Base-by-base conservation (phyloP, 2,797 vertebrate species). In the Gouania willdenowi region DNA sequence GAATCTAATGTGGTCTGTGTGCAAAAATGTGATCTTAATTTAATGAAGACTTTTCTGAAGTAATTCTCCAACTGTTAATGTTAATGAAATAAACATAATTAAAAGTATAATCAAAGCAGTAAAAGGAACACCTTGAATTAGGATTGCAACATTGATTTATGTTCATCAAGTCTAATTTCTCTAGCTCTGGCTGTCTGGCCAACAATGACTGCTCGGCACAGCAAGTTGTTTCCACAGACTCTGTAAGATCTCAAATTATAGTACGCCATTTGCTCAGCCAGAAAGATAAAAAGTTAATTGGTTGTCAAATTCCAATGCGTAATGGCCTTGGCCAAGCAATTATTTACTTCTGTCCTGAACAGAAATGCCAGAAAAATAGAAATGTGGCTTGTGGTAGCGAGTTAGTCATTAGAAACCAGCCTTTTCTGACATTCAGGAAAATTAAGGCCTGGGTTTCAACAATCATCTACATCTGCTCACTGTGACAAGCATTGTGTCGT, bases 101-200 rank as follows among this genome's bases (percentile, higher is more conserved):
- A n/a, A n/a, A n/a, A n/a, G n/a, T n/a, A n/a, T n/a, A n/a, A n/a
- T n/a, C n/a, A n/a, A n/a, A n/a, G n/a, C n/a, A n/a, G n/a, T n/a
- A n/a, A n/a, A n/a, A n/a, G n/a, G n/a, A n/a, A n/a, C n/a, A n/a
- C 34, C 8, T 47, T 27, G 20, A 27, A 52, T 57, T 34, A 45
- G 19, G 10, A 56, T 47, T 36, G 21, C 24, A 17, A 38, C 36
- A 34, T 29, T 40, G 52, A 47, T 60, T 66, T 41, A 43, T 28
- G 69, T 57, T 46, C 33, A 64, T 48, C 52, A 13, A 21, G 7
- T 44, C 46, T 48, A 34, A 54, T 62, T 62, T 14, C 22, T 62
- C 54, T 40, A 39, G 53, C 22, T 62, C 54, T 40, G 39, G 53
- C 32, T 47, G 34, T 53, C 29, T 52, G 52, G 38, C 39, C 21